These are phyloP conservation scores for Coccyzus lansbergi DNA, from an alignment of 2,797 vertebrate species.

Conservation along the genomic window DNA sequence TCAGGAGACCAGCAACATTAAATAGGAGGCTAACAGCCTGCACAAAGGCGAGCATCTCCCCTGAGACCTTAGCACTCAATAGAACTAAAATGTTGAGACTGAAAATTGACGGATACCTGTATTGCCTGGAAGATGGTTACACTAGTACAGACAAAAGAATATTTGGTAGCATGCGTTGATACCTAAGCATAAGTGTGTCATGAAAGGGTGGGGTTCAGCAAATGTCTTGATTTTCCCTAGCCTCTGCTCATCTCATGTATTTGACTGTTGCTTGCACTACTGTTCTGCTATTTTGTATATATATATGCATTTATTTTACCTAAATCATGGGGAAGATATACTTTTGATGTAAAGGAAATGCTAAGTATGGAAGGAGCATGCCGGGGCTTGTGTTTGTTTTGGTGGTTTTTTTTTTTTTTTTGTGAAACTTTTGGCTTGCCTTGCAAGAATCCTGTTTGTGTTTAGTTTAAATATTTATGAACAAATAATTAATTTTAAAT, in stretches of 20 bases:
- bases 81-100: neutral
- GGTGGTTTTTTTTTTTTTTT: too few species aligned
- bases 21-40: neutral
- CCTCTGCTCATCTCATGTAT: neutral
- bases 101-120: neutral
- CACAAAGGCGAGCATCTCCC: neutral
- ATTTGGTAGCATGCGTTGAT: neutral
- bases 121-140: neutral
- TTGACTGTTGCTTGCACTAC: neutral
- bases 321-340: neutral
- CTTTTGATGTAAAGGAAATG: neutral
- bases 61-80: neutral
- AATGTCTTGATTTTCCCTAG: neutral
- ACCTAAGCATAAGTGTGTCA: neutral
- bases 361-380: neutral
- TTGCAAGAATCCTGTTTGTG: neutral
- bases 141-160: neutral
- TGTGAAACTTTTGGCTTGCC: neutral
- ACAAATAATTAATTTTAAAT: conserved; percentile 31
- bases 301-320: neutral
- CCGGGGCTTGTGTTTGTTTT: neutral
- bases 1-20: neutral
- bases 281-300: neutral
- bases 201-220: neutral
- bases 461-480: conserved; percentile 44